Base-by-base conservation (phyloP, 35 echinoderm and acorn worm genomes). In the Apostichopus californicus region DNA sequence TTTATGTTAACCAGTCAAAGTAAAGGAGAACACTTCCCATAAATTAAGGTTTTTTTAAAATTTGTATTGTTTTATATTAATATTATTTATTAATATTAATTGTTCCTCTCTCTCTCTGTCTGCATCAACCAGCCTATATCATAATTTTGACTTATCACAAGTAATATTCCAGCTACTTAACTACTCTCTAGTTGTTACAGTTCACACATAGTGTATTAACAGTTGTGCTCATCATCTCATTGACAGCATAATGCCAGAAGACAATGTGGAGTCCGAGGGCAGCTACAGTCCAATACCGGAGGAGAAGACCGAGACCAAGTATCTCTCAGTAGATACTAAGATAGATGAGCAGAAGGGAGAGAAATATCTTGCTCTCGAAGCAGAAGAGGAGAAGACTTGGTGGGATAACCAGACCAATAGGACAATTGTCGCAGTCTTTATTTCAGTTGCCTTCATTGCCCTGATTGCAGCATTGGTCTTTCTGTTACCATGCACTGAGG, bases 361-460 rank as follows among this genome's bases (percentile, higher is more conserved):
- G 71, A 90, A 90, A 13, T 90, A 90, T 52, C 7, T 54, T 22
- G 68, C 88, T 9, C 68, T 77, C 3, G 88, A 77, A 26, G 68
- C 88, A 28, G 88, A 77, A 17, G 88, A 57, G 11, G 26, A 75
- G 15, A 78, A 90, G 77, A 90, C 88, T 1, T 90, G 88, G 88
- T 90, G 88, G 88, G 88, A 90, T 68, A 90, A 90, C 22, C 88
- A 90, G 68, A 90, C 88, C 13, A 77, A 90, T 70, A 73, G 88
- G 34, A 90, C 88, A 26, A 77, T 73, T 59, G 68, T 90, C 1
- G 88, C 88, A 18, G 88, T 73, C 65, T 54, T 90, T 5, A 90
- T 90, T 54, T 77, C 88, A 12, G 23, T 90, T 46, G 88, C 73
- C 88, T 90, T 90, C 71, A 90, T 78, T 78, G 73, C 88, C n/a